Conservation (phyloP, 2,888 invertebrate genomes). For the Dicroscelio sp. region DNA sequence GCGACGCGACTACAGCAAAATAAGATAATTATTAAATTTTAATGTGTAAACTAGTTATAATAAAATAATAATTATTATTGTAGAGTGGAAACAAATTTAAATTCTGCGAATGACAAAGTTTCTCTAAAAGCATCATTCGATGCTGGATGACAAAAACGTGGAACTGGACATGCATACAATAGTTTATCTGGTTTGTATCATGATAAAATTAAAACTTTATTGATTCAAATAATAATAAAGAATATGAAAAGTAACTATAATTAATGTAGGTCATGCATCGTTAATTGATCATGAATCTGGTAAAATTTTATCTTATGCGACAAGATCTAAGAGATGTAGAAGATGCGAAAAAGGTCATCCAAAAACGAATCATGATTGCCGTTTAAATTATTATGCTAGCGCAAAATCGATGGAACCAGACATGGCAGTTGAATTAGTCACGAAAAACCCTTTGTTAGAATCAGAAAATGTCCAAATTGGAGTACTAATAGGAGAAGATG, state of each 20-base stretch:
- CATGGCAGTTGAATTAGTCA: not conserved
- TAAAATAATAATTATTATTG: no score
- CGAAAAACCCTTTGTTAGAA: not conserved
- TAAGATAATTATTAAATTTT: no score
- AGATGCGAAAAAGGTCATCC: not conserved
- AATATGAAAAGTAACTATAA: no score
- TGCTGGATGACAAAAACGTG: conserved; percentile 13
- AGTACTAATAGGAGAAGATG: conserved; percentile 56
- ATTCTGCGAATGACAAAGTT: not conserved
- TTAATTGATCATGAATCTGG: no score
- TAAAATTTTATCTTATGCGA: no score
- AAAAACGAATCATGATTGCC: not conserved
- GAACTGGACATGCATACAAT: not conserved
- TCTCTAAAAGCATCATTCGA: not conserved
- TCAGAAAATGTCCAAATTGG: not conserved
- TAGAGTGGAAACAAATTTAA: not conserved
- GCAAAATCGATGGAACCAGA: not conserved
- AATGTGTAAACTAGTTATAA: no score
- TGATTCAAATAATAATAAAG: no score
- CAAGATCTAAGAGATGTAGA: not conserved
- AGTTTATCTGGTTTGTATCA: not conserved
- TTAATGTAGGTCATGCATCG: no score
- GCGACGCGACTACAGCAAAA: no score
- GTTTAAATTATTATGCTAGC: not conserved
- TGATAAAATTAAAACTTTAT: no score